A percentile compares a stretch with the other conserved stretches of the same genome.
phyloP scores from a whole-genome alignment of 2,113 vertebrate genomes.

The Megatriorchis doriae region DNA sequence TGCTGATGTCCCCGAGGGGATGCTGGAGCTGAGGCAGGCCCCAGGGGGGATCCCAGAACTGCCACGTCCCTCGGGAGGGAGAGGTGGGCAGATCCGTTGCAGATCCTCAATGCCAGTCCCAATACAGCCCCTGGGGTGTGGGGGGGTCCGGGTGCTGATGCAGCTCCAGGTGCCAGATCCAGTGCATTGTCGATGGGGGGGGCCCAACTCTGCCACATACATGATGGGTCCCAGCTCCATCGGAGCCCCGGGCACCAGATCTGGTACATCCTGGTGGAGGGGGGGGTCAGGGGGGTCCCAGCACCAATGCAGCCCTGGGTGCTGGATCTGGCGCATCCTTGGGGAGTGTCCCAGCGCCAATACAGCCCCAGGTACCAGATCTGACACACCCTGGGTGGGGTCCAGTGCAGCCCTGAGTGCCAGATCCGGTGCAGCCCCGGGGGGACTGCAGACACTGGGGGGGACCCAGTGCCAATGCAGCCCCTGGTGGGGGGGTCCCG shows the following conservation, averaged over 20 bases:
- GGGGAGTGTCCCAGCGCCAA: slow-evolving; percentile 73
- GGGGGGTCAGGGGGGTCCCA: slow-evolving; percentile 42
- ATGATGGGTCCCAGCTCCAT: too few species aligned
- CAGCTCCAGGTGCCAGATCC: too few species aligned
- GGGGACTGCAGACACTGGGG: not conserved
- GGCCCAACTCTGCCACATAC: too few species aligned
- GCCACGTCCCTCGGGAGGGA: too few species aligned
- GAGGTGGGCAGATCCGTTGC: too few species aligned
- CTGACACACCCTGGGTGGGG: slow-evolving; percentile 6
- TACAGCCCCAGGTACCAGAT: slow-evolving; percentile 68
- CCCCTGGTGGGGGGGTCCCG: not conserved
- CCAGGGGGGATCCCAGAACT: too few species aligned
- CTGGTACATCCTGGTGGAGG: too few species aligned
- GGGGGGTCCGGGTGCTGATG: fast-evolving
- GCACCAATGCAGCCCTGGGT: slow-evolving; percentile 58
- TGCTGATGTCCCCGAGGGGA: not conserved
- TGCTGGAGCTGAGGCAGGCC: not conserved
- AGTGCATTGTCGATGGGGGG: too few species aligned
- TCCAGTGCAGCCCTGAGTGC: not conserved
- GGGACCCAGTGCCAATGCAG: not conserved
- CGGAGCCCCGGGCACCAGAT: too few species aligned
- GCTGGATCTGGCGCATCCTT: too few species aligned
- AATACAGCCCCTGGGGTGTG: too few species aligned
- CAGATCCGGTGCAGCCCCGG: not conserved
- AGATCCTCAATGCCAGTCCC: too few species aligned